Evolutionary conservation across 35 echinoderm and acorn worm genomes (phyloP).

Genomic region (Stichopus chloronotus): DNA sequence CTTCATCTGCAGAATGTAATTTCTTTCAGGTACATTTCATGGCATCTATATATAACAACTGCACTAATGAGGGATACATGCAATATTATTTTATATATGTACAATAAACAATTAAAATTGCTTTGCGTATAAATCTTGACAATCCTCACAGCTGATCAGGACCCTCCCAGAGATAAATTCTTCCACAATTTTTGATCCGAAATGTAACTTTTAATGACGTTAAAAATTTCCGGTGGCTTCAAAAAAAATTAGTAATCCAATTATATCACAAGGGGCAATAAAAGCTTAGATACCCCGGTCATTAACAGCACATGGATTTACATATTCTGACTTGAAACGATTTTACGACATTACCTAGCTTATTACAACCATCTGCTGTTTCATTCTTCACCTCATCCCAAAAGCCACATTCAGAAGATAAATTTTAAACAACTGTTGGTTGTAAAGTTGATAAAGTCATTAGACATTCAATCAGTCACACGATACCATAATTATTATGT

Average conservation of each 20-base stretch:
- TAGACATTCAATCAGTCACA: slow-evolving; percentile 13
- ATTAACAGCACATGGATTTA: not conserved
- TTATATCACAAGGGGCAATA: not conserved
- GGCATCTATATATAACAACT: not conserved
- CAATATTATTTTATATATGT: too few species aligned
- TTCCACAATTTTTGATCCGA: not conserved
- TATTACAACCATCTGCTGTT: not conserved
- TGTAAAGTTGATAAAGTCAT: slow-evolving; percentile 22
- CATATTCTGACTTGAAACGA: not conserved
- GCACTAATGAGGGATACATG: not conserved
- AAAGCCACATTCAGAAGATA: not conserved
- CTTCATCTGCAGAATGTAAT: too few species aligned
- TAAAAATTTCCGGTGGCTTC: not conserved
- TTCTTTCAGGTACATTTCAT: too few species aligned
- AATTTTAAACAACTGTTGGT: slow-evolving; percentile 22
- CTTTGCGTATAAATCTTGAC: not conserved
- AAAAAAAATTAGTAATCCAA: not conserved
- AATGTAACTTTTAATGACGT: not conserved
- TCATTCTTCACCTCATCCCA: not conserved
- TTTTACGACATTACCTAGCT: not conserved
- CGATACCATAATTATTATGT: not conserved
- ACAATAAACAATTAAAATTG: not conserved
- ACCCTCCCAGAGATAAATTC: not conserved
- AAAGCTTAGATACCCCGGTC: not conserved
- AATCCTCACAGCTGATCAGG: not conserved